phyloP scores from a whole-genome alignment of 2,113 vertebrate species.

The Strigops habroptila region DNA sequence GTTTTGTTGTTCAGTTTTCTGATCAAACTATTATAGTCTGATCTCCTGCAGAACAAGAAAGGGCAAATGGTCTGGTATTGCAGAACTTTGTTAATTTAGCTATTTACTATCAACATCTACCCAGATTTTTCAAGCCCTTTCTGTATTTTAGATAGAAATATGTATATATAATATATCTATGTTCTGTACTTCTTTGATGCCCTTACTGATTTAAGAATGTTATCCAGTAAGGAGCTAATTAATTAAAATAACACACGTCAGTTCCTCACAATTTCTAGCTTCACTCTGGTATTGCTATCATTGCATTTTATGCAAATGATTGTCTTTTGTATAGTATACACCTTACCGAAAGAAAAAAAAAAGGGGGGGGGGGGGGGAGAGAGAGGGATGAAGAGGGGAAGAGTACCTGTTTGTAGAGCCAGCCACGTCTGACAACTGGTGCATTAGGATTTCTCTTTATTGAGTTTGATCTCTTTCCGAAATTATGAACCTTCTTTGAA shows the following conservation, averaged over 20 bases:
- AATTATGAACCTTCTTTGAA: constrained; percentile 96
- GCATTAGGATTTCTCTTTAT: constrained; percentile 94
- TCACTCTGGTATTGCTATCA: neutral
- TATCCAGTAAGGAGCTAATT: neutral
- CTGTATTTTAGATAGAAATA: neutral
- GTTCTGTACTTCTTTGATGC: neutral
- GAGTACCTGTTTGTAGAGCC: constrained; percentile 97
- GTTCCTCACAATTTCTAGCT: neutral
- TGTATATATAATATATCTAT: neutral
- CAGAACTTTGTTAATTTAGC: neutral
- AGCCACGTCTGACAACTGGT: constrained; percentile 89
- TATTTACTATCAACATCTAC: neutral
- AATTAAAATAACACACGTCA: neutral
- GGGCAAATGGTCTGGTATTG: neutral
- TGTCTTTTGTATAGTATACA: neutral
- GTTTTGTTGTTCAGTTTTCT: neutral
- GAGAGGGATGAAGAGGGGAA: neutral
- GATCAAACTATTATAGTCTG: neutral
- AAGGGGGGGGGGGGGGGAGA: no score
- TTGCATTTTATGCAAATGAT: neutral
- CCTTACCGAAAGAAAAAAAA: neutral
- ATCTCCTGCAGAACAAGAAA: neutral
- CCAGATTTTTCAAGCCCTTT: neutral
- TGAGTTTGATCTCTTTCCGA: constrained; percentile 97
- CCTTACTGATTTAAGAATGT: neutral